A percentile compares a stretch with the other conserved stretches of the same genome.
Evolutionary conservation across 2,113 vertebrate species (phyloP).

Genomic region (Neogobius melanostomus): DNA sequence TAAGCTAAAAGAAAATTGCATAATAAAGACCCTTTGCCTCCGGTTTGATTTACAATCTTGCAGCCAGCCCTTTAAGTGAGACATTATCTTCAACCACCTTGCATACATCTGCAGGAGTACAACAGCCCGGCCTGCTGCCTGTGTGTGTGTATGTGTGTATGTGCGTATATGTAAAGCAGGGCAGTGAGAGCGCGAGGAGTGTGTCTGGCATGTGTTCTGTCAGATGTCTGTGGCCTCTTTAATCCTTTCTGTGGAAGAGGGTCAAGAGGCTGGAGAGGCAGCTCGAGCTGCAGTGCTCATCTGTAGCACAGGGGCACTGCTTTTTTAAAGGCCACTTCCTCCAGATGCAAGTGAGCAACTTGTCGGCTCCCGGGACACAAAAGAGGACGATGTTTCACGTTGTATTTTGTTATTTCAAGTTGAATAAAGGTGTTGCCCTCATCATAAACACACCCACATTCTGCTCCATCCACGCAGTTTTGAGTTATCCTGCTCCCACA

Average conservation of each 20-base stretch:
- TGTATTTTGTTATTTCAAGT: background rate
- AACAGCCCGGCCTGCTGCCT: constrained; percentile 4
- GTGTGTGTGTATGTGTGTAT: background rate
- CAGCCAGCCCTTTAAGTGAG: constrained; percentile 8
- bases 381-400: background rate
- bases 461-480: too few relatives aligned
- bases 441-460: too few relatives aligned
- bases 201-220: constrained; percentile 62
- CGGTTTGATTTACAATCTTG: constrained; percentile 20
- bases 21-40: constrained; percentile 11
- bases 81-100: constrained; percentile 18
- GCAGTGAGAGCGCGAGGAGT: constrained; percentile 32
- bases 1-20: background rate
- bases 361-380: background rate
- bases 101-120: constrained; percentile 21
- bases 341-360: constrained; percentile 12
- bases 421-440: background rate
- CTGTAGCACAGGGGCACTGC: constrained; percentile 25
- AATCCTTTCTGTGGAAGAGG: constrained; percentile 67
- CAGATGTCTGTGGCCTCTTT: constrained; percentile 54
- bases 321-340: constrained; percentile 8
- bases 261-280: constrained; percentile 62
- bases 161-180: constrained; percentile 32
- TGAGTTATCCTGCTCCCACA: too few relatives aligned
- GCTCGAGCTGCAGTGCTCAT: constrained; percentile 27